phyloP scores from a whole-genome alignment of 1,140 invertebrate genomes.

The Zophobas morio region DNA sequence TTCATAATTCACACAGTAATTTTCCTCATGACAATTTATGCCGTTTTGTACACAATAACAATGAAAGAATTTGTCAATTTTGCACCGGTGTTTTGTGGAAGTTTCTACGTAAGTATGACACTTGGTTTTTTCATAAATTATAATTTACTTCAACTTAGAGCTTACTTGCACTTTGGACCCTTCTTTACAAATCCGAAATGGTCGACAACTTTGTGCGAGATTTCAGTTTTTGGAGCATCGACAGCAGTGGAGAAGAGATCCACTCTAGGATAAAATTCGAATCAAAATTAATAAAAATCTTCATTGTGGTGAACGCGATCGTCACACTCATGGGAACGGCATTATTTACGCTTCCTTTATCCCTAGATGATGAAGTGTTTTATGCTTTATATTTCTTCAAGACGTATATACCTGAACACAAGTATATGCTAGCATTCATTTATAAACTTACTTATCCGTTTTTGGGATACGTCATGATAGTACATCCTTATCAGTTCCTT shows the following conservation, averaged over 20 bases:
- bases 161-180: too few species aligned
- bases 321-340: neutral
- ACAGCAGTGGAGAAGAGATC: neutral
- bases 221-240: neutral
- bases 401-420: neutral
- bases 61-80: too few species aligned
- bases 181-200: too few species aligned
- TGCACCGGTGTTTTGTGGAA: too few species aligned
- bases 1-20: too few species aligned
- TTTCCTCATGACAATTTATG: too few species aligned
- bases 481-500: slow-evolving; percentile 7
- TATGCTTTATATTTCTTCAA: neutral
- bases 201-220: neutral
- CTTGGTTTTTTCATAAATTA: too few species aligned
- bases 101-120: too few species aligned
- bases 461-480: slow-evolving; percentile 8
- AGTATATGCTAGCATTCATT: slow-evolving; percentile 1
- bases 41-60: too few species aligned
- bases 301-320: neutral
- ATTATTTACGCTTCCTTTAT: neutral
- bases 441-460: neutral
- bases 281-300: neutral
- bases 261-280: slow-evolving; percentile 7
- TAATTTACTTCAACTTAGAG: too few species aligned
- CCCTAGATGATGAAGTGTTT: slow-evolving; percentile 2